Evolutionary conservation across 2,113 vertebrate genomes (phyloP).

Genomic region (Festucalex cinctus): DNA sequence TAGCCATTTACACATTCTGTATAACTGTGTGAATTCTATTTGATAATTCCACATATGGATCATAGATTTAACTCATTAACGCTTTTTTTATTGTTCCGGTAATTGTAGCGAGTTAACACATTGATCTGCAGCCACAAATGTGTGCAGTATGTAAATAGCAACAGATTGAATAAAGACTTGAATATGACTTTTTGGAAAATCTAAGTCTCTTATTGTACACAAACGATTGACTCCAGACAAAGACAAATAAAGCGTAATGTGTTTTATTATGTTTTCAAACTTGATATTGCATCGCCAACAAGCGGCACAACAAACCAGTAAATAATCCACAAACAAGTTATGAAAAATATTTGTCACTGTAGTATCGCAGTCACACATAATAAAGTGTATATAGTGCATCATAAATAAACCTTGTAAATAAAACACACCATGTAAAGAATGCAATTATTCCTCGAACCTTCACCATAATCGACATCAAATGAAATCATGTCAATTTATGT

Average conservation of each 20-base stretch:
- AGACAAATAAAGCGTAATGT: conserved; percentile 51
- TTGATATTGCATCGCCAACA: conserved; percentile 87
- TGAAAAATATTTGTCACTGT: conserved; percentile 56
- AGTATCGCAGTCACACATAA: conserved; percentile 59
- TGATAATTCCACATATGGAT: conserved; percentile 76
- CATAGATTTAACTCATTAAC: conserved; percentile 50
- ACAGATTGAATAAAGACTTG: conserved; percentile 41
- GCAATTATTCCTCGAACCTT: conserved; percentile 15
- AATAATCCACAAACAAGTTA: conserved; percentile 70
- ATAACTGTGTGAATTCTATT: conserved; percentile 67
- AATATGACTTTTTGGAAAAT: conserved; percentile 17
- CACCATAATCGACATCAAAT: not conserved
- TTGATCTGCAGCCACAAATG: conserved; percentile 38
- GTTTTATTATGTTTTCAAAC: conserved; percentile 81
- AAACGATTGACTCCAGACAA: not conserved
- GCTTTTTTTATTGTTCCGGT: conserved; percentile 44
- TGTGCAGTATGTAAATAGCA: conserved; percentile 46
- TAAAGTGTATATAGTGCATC: conserved; percentile 77
- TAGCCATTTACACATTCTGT: conserved; percentile 79
- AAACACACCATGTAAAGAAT: conserved; percentile 13
- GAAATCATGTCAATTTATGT: not conserved
- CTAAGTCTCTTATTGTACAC: not conserved
- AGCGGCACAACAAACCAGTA: conserved; percentile 55
- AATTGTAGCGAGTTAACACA: conserved; percentile 38
- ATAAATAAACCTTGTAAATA: conserved; percentile 49